Percentiles rank a stretch among this genome's conserved stretches.
These are phyloP conservation scores for Peromyscus melanophrys DNA, from an alignment of 2,797 vertebrate species.

Conservation along the genomic window DNA sequence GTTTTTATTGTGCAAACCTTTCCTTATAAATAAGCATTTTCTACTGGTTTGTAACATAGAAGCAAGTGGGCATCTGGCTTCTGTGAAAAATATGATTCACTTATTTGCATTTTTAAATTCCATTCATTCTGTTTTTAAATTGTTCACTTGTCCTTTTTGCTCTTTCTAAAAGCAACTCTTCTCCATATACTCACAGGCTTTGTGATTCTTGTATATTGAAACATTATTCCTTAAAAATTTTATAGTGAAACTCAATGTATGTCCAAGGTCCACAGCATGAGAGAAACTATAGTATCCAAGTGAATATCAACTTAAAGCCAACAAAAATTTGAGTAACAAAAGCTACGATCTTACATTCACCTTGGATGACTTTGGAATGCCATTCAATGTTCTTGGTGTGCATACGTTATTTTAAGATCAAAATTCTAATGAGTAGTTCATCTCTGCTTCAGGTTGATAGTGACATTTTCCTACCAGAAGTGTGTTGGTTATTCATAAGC, in stretches of 20 bases:
- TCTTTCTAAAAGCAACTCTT: conserved; percentile 80
- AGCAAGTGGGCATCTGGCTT: conserved; percentile 83
- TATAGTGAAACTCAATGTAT: conserved; percentile 34
- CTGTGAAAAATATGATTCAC: conserved; percentile 82
- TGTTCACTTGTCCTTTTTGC: conserved; percentile 80
- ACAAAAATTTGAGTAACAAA: conserved; percentile 40
- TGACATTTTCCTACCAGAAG: background rate
- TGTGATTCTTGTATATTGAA: conserved; percentile 22
- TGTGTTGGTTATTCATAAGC: background rate
- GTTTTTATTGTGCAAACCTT: conserved; percentile 81
- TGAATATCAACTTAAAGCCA: background rate
- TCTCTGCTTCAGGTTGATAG: conserved; percentile 29
- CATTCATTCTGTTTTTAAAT: conserved; percentile 85
- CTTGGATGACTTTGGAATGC: background rate
- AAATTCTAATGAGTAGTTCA: conserved; percentile 44
- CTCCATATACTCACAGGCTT: conserved; percentile 35
- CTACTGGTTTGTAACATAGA: conserved; percentile 83
- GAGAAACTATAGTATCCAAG: conserved; percentile 10
- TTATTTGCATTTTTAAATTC: conserved; percentile 85
- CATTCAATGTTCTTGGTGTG: background rate
- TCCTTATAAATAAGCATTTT: conserved; percentile 81
- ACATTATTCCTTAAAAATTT: conserved; percentile 47
- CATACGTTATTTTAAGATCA: background rate
- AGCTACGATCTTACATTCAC: background rate
- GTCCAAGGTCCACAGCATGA: conserved; percentile 28